A percentile compares a stretch with the other conserved stretches of the same genome.
Conservation (phyloP, 2,888 invertebrate genomes). For the Schizaphis graminum region DNA sequence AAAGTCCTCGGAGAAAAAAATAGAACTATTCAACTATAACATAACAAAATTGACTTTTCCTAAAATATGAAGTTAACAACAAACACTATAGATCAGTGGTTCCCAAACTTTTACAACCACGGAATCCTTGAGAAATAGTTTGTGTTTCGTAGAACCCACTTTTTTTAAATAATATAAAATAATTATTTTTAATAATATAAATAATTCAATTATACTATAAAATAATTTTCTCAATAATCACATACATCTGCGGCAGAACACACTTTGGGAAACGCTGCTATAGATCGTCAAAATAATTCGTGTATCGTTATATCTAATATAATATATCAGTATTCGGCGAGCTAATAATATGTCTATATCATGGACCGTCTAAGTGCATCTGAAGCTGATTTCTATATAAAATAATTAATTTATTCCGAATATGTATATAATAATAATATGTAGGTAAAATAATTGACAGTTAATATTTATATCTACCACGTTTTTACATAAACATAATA, state of each 20-base stretch:
- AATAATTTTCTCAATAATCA: too few relatives aligned
- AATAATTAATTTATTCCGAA: not conserved
- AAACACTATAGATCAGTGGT: not conserved
- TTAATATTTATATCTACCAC: too few relatives aligned
- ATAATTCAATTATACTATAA: too few relatives aligned
- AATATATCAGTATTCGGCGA: not conserved
- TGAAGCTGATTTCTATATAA: not conserved
- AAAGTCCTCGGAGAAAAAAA: not conserved
- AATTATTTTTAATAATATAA: too few relatives aligned
- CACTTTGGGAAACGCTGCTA: too few relatives aligned
- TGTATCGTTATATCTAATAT: not conserved
- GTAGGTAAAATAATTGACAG: too few relatives aligned
- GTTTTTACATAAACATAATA: not conserved
- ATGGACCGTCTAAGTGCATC: not conserved
- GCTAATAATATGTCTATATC: not conserved
- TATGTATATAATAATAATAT: not conserved
- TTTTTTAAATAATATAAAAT: too few relatives aligned
- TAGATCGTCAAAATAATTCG: not conserved
- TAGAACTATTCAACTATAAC: not conserved
- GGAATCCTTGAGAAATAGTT: too few relatives aligned
- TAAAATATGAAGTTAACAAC: not conserved
- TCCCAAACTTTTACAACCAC: too few relatives aligned
- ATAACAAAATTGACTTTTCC: not conserved
- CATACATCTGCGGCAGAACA: too few relatives aligned
- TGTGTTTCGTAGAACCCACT: too few relatives aligned